Percentiles rank a stretch among this genome's conserved stretches.
These are phyloP conservation scores for Theodoxus fluviatilis DNA, from an alignment of 2,888 invertebrate genomes.

Conservation along the genomic window DNA sequence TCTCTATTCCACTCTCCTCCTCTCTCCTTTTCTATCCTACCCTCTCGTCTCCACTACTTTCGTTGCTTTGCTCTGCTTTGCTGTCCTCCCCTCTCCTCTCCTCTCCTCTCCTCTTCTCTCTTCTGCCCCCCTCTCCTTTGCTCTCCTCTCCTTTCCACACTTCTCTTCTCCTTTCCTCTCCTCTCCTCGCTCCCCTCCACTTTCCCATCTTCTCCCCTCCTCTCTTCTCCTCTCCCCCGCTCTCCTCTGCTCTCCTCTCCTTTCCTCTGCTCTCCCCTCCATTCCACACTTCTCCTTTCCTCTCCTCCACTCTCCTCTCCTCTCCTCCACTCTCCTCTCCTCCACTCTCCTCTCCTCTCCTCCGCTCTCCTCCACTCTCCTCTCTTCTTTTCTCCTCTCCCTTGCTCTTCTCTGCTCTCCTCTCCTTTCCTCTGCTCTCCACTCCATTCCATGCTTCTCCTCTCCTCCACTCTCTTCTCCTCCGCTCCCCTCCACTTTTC, in stretches of 20 bases:
- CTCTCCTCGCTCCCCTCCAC: background rate
- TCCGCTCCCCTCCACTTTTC: background rate
- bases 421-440: background rate
- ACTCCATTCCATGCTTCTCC: background rate
- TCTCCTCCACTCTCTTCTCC: background rate
- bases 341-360: background rate
- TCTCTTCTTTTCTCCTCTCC: background rate
- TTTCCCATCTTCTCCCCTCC: background rate
- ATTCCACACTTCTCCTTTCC: background rate
- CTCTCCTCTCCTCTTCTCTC: background rate
- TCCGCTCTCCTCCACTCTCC: background rate
- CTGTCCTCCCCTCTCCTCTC: background rate
- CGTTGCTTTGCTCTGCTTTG: background rate
- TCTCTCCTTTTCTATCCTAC: background rate
- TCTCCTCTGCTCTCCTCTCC: background rate
- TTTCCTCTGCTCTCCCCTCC: background rate
- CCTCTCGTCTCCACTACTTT: background rate
- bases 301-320: background rate
- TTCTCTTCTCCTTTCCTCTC: background rate
- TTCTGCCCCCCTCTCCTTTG: background rate
- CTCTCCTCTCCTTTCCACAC: background rate
- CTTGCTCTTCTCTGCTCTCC: background rate
- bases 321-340: background rate
- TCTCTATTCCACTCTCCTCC: too few relatives aligned
- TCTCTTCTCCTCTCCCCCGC: background rate